Evolutionary conservation across 2,113 vertebrate genomes (phyloP), one percentile per base, ranked within the genome.

Genomic region (Canis aureus): DNA sequence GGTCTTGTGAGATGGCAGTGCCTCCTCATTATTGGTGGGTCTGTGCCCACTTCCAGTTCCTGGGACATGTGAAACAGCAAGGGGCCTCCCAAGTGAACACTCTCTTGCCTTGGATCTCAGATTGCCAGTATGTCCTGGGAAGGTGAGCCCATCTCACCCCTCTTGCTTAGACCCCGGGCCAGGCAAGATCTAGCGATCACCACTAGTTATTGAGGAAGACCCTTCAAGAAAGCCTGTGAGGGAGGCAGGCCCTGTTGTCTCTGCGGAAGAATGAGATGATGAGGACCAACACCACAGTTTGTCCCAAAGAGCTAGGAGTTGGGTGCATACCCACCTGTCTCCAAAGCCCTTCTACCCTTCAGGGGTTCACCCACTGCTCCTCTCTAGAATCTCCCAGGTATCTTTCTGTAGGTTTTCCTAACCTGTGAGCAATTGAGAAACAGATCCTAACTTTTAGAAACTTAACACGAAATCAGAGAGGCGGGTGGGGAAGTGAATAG

Each of bases 1-100:
- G 53, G 6, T 1, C 35, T 38, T 27, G 25, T 27, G 5, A 59
- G 62, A 17, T 7, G 25, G n/a, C 3, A 15, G 27, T 1, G 0
- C 53, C 51, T 64, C 23, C 17, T 27, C 32, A 0, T 8, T 20
- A 35, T 38, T 10, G 9, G 16, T 25, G 27, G 20, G 11, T 74
- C 74, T 83, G 22, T 53, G 35, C 25, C 88, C 16, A 35, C 13
- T 55, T 89, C 38, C 0, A 0, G 51, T 27, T 79, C 12, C 62
- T 27, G 8, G 12, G 25, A 29, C 1, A 0, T 4, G 17, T 15
- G 25, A 78, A 35, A 13, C 1, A 12, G 38, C 71, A 35, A 60
- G 19, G 64, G 49, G 4, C 11, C 27, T 81, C 17, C 4, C 25
- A 8, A 2, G 19, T 0, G 2, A 55, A 8, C 2, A 7, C 29